Percentiles rank a stretch among this genome's conserved stretches.
phyloP scores from a whole-genome alignment of 1,140 invertebrate genomes.

The Drosophila leontia region DNA sequence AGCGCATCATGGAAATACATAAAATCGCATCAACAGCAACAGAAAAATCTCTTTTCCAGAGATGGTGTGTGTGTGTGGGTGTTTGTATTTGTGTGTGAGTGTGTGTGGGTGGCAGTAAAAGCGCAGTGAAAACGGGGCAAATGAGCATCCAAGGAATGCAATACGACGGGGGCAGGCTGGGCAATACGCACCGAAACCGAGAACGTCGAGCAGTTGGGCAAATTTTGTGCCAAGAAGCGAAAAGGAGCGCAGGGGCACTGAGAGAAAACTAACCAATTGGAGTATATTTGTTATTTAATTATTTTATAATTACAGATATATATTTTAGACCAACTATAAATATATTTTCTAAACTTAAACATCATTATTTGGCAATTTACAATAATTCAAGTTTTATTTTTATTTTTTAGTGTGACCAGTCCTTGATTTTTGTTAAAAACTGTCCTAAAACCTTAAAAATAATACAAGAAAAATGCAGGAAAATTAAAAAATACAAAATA shows the following conservation, averaged over 20 bases:
- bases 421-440: no score
- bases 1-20: slow-evolving; percentile 81
- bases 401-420: no score
- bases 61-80: neutral
- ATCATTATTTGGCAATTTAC: no score
- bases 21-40: slow-evolving; percentile 76
- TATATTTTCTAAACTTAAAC: no score
- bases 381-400: no score
- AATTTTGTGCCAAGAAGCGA: slow-evolving; percentile 32
- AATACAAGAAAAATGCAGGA: no score
- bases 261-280: neutral
- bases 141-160: slow-evolving; percentile 79
- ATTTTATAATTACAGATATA: no score
- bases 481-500: no score
- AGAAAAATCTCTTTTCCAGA: slow-evolving; percentile 24
- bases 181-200: slow-evolving; percentile 32
- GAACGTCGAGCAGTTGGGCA: slow-evolving; percentile 31
- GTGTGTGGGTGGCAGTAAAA: slow-evolving; percentile 36
- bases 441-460: no score
- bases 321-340: no score
- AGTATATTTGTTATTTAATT: no score
- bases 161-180: slow-evolving; percentile 22
- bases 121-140: slow-evolving; percentile 60
- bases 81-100: neutral
- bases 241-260: slow-evolving; percentile 11